Percentiles rank a stretch among this genome's conserved stretches.
Evolutionary conservation across 2,797 vertebrate species (phyloP).

Genomic region (Sebastes hubbsi): DNA sequence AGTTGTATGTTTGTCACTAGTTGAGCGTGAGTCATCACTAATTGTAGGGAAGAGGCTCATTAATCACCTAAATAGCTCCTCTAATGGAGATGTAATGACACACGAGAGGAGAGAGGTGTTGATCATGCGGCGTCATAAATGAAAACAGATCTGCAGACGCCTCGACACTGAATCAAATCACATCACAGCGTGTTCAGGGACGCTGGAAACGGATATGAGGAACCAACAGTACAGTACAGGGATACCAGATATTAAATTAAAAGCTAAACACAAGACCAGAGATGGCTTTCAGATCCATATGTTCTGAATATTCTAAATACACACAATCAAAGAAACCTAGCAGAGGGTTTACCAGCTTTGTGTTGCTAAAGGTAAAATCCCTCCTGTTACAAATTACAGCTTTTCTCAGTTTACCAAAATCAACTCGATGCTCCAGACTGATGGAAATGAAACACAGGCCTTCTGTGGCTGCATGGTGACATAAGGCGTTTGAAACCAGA

Average conservation of each 20-base stretch:
- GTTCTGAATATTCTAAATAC: background rate
- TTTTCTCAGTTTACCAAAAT: background rate
- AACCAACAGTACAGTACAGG: background rate
- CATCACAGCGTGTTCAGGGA: conserved; percentile 3
- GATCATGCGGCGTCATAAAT: conserved; percentile 37
- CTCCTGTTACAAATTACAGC: background rate
- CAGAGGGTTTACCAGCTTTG: background rate
- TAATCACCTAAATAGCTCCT: conserved; percentile 19
- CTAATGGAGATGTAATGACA: background rate
- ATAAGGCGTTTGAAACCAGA: background rate
- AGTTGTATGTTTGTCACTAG: background rate
- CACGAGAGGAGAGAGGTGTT: conserved; percentile 1
- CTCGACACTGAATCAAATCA: conserved; percentile 19
- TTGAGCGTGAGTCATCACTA: conserved; percentile 15
- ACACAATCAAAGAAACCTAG: no score
- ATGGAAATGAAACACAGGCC: background rate
- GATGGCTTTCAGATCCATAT: background rate
- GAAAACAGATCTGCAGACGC: conserved; percentile 52
- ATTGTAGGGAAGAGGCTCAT: background rate
- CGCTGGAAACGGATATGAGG: no score
- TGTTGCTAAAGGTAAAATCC: background rate
- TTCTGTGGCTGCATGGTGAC: background rate
- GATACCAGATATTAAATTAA: background rate
- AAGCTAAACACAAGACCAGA: conserved; percentile 28
- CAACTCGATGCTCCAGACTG: background rate